Base-by-base conservation (phyloP, 2,888 invertebrate genomes). In the Pristionchus mayeri region DNA sequence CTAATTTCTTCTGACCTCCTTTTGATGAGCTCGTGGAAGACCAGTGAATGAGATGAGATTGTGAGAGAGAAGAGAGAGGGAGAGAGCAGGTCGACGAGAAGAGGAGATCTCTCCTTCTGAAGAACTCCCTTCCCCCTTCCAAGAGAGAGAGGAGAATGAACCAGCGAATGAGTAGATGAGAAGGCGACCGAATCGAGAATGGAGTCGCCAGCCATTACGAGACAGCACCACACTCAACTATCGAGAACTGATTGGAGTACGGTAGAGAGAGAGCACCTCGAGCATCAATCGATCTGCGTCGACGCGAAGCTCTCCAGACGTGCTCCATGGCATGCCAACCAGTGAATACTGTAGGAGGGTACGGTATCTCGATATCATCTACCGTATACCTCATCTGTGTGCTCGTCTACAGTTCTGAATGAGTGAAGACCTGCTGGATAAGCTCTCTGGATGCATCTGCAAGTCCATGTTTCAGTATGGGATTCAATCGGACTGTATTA, bases 381-480 rank as follows among this genome's bases (percentile, higher is more conserved):
- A 48, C 50, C 7, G 76, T 27, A 16, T 76, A 76, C 76, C 76
- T 76, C 76, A 76, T 76, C 50, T 4, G 76, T 76, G 76, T 76
- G 76, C 40, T 76, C 76, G 30, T 76, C 76, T 2, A 76, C 24
- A 13, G 27, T 6, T 44, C 76, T 44, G 3, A 50, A 21, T 1
- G 76, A 76, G 27, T 76, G 76, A 0, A 76, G 37, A 27, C 76
- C 76, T 2, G 76, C 76, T 13, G 76, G 44, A 27, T 76, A 76
- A 3, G 76, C 13, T 13, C 76, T 24, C 13, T 76, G 76, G 24
- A 76, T 76, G 50, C 76, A 76, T 50, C 76, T 76, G 50, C 9
- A 76, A 24, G 48, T n/a, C n/a, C 1, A 13, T 40, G 27, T n/a
- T 71, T 37, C 37, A 7, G 7, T 37, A 13, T 6, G 9, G 24